phyloP scores from a whole-genome alignment of 2,888 invertebrate genomes.

The Drosophila antonietae region DNA sequence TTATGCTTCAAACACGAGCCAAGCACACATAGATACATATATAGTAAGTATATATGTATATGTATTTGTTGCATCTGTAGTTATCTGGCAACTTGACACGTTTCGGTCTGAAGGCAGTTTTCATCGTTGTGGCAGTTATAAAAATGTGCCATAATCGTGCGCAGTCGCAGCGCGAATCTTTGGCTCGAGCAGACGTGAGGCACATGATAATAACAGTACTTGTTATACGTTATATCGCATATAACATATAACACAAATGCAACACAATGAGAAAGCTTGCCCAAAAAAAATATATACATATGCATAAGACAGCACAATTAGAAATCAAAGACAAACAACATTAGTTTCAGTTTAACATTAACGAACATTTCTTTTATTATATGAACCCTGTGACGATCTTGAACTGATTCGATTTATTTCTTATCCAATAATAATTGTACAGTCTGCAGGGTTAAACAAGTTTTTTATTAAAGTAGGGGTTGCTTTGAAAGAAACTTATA shows the following conservation, averaged over 20 bases:
- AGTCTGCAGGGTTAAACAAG: constrained; percentile 30
- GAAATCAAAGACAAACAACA: constrained; percentile 27
- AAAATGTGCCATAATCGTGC: constrained; percentile 78
- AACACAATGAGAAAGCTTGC: constrained; percentile 68
- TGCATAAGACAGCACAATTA: constrained; percentile 33
- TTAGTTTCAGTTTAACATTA: not conserved
- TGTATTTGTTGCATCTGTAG: constrained; percentile 30
- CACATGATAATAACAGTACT: constrained; percentile 71
- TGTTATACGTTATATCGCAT: constrained; percentile 50
- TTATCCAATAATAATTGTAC: constrained; percentile 29
- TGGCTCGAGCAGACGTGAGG: constrained; percentile 65
- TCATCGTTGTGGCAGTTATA: constrained; percentile 49
- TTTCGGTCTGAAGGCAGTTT: constrained; percentile 62
- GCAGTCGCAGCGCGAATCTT: constrained; percentile 75
- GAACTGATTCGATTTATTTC: constrained; percentile 17
- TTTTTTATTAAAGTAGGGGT: constrained; percentile 31
- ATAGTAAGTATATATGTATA: not conserved
- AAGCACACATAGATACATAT: constrained; percentile 9
- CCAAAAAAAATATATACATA: constrained; percentile 31
- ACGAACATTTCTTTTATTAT: not conserved
- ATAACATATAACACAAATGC: constrained; percentile 33
- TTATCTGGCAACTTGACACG: constrained; percentile 76
- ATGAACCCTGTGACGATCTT: not conserved
- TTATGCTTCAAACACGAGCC: constrained; percentile 65
- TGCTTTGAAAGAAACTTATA: constrained; percentile 22